Evolutionary conservation across 2,113 vertebrate genomes (phyloP), one percentile per base, ranked within the genome.

Genomic region (Coryphaenoides rupestris): DNA sequence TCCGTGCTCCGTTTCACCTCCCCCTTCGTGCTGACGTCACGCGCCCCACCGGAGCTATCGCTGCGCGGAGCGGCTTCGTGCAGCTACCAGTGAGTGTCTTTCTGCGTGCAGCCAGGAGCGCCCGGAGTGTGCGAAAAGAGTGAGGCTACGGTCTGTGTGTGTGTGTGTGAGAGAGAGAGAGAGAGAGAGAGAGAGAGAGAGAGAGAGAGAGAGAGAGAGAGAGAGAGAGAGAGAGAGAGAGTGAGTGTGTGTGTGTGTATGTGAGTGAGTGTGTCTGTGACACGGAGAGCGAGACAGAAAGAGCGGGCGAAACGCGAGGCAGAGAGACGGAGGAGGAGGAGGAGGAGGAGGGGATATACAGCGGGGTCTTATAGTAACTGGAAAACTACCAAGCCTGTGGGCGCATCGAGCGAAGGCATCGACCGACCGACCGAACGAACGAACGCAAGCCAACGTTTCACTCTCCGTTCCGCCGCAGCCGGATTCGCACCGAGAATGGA

Each of bases 21-120:
- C 76, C 68, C 82, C 90, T 84, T 68, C 72, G 58, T 76, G 65
- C 86, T 93, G 93, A 95, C 94, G 94, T 95, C 91, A 90, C 66
- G 60, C 72, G 33, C 67, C 68, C 69, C 90, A 85, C 87, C 77
- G 63, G 58, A 85, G 81, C 85, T 88, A 89, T 90, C 90, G 93
- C 91, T 90, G 93, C 91, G 91, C 85, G 90, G 91, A 40, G 89
- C 90, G 88, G 85, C 84, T 86, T 87, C 79, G 79, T 82, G 88
- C 84, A 82, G 79, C 88, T 77, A 81, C 88, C n/a, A 84, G 82
- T 40, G 79, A 76, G 90, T 88, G 91, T 78, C 90, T 81, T 68
- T 90, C 87, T 91, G 77, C 87, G 82, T 74, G 89, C 79, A 68
- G 66, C 49, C 81, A 80, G 79, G 66, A 87, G 87, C 79, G 74